A percentile compares a stretch with the other conserved stretches of the same genome.
Conservation (phyloP, 2,113 vertebrate genomes). For the Strix aluco region DNA sequence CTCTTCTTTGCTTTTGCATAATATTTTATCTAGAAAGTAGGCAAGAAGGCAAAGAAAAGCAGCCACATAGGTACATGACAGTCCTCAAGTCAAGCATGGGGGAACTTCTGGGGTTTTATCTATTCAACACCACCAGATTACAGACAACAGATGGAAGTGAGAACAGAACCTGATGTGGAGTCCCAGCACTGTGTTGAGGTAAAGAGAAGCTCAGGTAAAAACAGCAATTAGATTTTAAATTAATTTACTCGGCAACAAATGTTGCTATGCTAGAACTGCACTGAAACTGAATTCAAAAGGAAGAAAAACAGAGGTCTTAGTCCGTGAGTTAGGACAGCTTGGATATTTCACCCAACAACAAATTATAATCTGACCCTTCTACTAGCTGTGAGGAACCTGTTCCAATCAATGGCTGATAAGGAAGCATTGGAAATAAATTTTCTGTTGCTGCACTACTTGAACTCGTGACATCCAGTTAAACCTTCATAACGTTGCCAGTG, state of each 20-base stretch:
- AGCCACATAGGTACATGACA: fast-evolving
- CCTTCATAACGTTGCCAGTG: not conserved
- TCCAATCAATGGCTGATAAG: not conserved
- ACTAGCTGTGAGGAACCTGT: not conserved
- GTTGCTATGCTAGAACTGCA: not conserved
- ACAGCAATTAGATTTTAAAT: not conserved
- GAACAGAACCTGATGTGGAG: not conserved
- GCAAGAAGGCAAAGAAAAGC: not conserved
- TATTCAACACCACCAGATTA: not conserved
- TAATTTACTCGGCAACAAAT: not conserved
- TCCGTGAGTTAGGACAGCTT: not conserved
- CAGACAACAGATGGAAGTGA: not conserved
- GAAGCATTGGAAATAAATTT: not conserved
- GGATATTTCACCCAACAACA: not conserved
- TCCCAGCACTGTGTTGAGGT: not conserved
- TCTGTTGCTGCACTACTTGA: not conserved
- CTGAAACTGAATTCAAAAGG: not conserved
- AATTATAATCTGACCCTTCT: not conserved
- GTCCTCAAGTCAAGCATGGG: not conserved
- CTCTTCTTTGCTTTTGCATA: not conserved
- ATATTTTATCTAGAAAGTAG: not conserved
- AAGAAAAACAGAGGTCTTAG: not conserved
- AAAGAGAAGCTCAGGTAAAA: not conserved
- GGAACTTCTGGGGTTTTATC: not conserved
- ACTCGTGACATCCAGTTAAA: not conserved